phyloP scores from a whole-genome alignment of 1,140 invertebrate species.

The Zelostemma sp. region DNA sequence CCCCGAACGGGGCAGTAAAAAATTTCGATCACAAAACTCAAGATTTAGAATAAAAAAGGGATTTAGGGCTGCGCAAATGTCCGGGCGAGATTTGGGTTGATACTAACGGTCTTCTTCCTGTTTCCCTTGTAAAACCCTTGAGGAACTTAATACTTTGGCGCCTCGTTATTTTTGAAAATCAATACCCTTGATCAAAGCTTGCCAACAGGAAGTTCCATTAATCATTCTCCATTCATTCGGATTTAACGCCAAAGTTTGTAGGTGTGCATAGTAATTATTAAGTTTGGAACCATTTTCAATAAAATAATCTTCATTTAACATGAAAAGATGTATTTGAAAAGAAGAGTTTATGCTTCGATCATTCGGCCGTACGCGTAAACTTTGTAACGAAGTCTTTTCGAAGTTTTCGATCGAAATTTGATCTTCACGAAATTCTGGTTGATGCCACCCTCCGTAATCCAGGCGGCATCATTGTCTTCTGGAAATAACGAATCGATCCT shows the following conservation, averaged over 20 bases:
- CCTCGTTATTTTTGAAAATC: slow-evolving; percentile 1
- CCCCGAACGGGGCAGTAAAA: no score
- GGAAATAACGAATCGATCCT: slow-evolving; percentile 44
- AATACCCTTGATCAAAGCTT: no score
- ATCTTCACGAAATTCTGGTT: slow-evolving; percentile 46
- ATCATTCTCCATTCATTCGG: no score
- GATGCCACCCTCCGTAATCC: slow-evolving; percentile 49
- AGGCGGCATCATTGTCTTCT: slow-evolving; percentile 46
- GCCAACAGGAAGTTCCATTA: no score
- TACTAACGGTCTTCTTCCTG: slow-evolving; percentile 5
- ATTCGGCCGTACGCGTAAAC: slow-evolving; percentile 47
- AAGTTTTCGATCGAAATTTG: slow-evolving; percentile 49
- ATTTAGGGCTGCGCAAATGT: no score
- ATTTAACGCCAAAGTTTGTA: no score
- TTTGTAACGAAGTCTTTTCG: slow-evolving; percentile 45
- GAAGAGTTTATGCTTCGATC: not conserved
- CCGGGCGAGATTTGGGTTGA: not conserved
- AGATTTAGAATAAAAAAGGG: no score
- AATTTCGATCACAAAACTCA: no score
- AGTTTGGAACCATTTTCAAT: no score
- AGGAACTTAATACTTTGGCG: slow-evolving; percentile 8
- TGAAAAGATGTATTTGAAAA: not conserved
- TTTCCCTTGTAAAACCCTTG: not conserved
- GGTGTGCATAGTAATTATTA: no score
- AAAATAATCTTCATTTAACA: no score